Evolutionary conservation across 2,113 vertebrate species (phyloP), one percentile per base, ranked within the genome.

Genomic region (Oenanthe oenanthe): DNA sequence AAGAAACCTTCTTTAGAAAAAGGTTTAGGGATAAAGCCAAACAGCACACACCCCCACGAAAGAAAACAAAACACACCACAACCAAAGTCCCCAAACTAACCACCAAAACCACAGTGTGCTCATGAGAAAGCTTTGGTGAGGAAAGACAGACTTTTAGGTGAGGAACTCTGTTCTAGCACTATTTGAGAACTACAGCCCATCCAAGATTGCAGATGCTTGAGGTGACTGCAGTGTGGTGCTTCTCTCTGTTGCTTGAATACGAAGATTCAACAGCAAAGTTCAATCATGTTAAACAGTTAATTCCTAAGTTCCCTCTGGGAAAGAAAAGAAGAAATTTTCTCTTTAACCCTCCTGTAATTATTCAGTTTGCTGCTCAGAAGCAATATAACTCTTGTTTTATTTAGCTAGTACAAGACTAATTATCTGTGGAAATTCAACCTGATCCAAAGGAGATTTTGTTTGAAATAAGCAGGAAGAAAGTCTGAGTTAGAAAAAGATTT

Each of bases 371-470:
- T 74, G 24, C 62, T 93, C 36, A 79, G 63, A 66, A 96, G 85
- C 68, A 77, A 31, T 95, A 74, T 90, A 96, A 78, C 79, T 93
- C 76, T 65, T 88, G 85, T 88, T 94, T 80, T 92, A 90, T 96
- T 95, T 89, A 95, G 87, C 85, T 89, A 88, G 89, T 93, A 82
- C 79, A 96, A 86, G 90, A 74, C 92, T 96, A 94, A 92, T 97
- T 97, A 95, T 97, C 92, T 94, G 95, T 93, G 93, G 95, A 96
- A 96, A 95, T 94, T 90, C 94, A 96, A 75, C 84, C 78, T 93
- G 93, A 90, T 92, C 75, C 92, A 96, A 86, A 91, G 67, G 93
- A 95, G 85, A 79, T 80, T 89, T 95, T 1, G 0, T 83, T 89
- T 93, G 87, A 96, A 97, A 89, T 92, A 89, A 96, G 92, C 87